Conservation (phyloP, 2,113 vertebrate genomes). For the Craseonycteris thonglongyai region DNA sequence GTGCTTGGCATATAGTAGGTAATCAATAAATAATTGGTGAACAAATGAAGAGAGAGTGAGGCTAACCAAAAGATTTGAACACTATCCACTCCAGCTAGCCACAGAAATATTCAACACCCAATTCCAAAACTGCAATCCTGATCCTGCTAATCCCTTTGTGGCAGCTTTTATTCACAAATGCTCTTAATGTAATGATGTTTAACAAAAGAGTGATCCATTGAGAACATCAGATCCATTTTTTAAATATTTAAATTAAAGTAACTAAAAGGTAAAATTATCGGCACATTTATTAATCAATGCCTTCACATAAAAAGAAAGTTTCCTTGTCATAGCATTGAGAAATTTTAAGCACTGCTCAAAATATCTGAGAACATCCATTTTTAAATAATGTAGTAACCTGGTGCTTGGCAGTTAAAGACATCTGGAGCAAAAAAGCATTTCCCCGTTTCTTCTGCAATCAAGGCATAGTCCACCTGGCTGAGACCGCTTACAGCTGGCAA, state of each 20-base stretch:
- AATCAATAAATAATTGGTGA: not conserved
- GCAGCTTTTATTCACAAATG: not conserved
- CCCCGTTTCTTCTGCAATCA: constrained; percentile 93
- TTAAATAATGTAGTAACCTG: constrained; percentile 79
- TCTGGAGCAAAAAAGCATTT: constrained; percentile 88
- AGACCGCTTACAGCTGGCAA: constrained; percentile 89
- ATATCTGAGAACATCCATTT: not conserved
- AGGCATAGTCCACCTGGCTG: constrained; percentile 91
- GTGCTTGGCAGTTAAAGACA: constrained; percentile 95
- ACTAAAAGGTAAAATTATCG: constrained; percentile 1
- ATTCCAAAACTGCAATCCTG: not conserved
- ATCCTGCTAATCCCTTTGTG: not conserved
- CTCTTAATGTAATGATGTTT: not conserved
- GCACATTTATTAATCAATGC: not conserved
- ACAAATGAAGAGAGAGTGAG: not conserved
- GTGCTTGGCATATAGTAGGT: not conserved
- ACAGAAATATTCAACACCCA: not conserved
- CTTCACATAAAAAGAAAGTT: not conserved
- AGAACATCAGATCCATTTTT: not conserved
- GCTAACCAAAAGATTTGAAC: not conserved
- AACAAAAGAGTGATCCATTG: not conserved
- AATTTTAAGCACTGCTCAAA: constrained; percentile 2
- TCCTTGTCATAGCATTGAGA: not conserved
- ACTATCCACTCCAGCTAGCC: not conserved
- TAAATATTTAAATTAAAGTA: not conserved